These are phyloP conservation scores for Volucella inflata DNA, from an alignment of 2,888 invertebrate species.

Conservation along the genomic window DNA sequence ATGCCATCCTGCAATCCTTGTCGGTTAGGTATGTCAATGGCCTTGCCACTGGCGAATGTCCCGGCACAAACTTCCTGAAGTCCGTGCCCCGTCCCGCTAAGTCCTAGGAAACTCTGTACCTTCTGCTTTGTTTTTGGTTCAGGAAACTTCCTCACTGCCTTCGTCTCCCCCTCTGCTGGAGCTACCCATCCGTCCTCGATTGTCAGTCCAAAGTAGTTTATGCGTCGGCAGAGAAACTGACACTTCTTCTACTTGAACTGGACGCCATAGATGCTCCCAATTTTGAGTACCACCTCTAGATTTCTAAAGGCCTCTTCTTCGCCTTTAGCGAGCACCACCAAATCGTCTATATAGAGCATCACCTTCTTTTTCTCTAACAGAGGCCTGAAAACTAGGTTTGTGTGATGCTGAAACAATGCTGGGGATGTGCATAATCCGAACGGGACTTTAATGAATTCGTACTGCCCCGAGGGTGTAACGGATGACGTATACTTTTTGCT, in stretches of 20 bases:
- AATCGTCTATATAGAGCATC: constrained; percentile 77
- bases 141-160: constrained; percentile 76
- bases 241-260: constrained; percentile 39
- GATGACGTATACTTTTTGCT: constrained; percentile 77
- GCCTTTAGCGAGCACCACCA: constrained; percentile 74
- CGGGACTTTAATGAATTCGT: constrained; percentile 77
- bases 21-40: not conserved
- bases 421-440: too few species aligned
- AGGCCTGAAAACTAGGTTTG: constrained; percentile 59
- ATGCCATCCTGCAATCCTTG: too few species aligned
- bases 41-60: not conserved
- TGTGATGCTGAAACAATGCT: too few species aligned
- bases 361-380: constrained; percentile 17
- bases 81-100: constrained; percentile 1
- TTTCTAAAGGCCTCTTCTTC: constrained; percentile 11
- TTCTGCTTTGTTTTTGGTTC: constrained; percentile 52
- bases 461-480: constrained; percentile 72
- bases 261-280: constrained; percentile 17
- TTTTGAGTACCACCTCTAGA: constrained; percentile 1
- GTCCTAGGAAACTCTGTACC: constrained; percentile 16
- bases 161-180: constrained; percentile 71
- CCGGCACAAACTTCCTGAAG: constrained; percentile 1
- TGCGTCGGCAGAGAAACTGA: too few species aligned
- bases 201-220: constrained; percentile 18
- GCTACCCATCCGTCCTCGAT: constrained; percentile 47